These are phyloP conservation scores for Operophtera brumata DNA, from an alignment of 2,888 invertebrate genomes.

Conservation along the genomic window DNA sequence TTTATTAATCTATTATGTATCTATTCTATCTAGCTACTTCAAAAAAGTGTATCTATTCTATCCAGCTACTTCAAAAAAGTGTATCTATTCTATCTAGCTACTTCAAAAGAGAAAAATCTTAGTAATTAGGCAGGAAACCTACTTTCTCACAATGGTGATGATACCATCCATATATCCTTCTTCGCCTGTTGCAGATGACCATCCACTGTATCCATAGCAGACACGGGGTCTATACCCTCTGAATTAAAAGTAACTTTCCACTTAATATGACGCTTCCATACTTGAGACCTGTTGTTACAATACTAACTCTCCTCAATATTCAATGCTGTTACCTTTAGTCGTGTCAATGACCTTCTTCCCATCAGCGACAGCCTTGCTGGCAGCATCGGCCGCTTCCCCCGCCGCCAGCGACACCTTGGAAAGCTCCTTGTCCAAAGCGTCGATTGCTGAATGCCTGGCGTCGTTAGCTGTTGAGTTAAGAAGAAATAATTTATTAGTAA, in stretches of 20 bases:
- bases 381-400: slow-evolving; percentile 71
- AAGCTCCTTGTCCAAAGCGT: slow-evolving; percentile 77
- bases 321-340: slow-evolving; percentile 60
- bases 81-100: no score
- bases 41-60: no score
- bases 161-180: no score
- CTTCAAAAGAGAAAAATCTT: no score
- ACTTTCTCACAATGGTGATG: no score
- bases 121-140: no score
- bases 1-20: no score
- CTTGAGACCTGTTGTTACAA: background rate
- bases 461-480: slow-evolving; percentile 51
- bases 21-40: no score
- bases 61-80: no score
- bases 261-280: background rate
- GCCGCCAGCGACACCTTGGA: slow-evolving; percentile 73
- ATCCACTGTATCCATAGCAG: background rate
- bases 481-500: background rate
- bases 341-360: slow-evolving; percentile 74
- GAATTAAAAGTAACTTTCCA: background rate
- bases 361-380: slow-evolving; percentile 69
- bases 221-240: background rate
- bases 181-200: no score
- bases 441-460: slow-evolving; percentile 74
- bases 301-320: background rate